Percentiles rank a stretch among this genome's conserved stretches.
These are phyloP conservation scores for Nematolebias whitei DNA, from an alignment of 2,113 vertebrate genomes.

Conservation along the genomic window DNA sequence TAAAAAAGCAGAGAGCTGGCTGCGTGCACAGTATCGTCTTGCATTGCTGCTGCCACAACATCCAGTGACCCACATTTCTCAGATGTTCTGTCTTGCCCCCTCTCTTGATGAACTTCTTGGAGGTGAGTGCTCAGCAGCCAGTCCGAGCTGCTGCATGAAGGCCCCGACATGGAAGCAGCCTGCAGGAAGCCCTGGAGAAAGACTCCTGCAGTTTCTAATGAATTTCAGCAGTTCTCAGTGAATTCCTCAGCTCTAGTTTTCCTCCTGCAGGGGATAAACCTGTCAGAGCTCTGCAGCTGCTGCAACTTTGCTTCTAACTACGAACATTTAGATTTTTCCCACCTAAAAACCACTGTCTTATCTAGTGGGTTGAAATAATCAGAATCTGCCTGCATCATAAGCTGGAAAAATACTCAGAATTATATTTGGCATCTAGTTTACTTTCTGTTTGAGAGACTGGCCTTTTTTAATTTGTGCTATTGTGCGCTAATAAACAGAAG, in stretches of 20 bases:
- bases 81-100: constrained; percentile 19
- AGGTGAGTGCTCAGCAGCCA: constrained; percentile 24
- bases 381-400: too few species aligned
- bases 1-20: background rate
- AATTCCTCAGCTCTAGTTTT: constrained; percentile 18
- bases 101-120: background rate
- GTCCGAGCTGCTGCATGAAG: constrained; percentile 36
- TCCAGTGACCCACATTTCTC: constrained; percentile 56
- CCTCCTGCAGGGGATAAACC: background rate
- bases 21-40: constrained; percentile 44
- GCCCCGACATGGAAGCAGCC: constrained; percentile 12
- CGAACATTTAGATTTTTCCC: too few species aligned
- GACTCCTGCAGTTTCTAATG: constrained; percentile 7
- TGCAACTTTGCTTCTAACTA: too few species aligned
- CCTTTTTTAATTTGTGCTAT: too few species aligned
- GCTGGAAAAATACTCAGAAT: too few species aligned
- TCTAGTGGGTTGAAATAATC: too few species aligned
- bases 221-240: constrained; percentile 21
- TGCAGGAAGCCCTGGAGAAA: background rate
- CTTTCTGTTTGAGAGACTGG: too few species aligned
- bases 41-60: constrained; percentile 44
- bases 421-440: too few species aligned
- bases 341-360: too few species aligned
- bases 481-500: too few species aligned
- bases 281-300: constrained; percentile 12